Percentiles rank a stretch among this genome's conserved stretches.
phyloP scores from a whole-genome alignment of 2,797 vertebrate species.

The Chloroceryle amazona region DNA sequence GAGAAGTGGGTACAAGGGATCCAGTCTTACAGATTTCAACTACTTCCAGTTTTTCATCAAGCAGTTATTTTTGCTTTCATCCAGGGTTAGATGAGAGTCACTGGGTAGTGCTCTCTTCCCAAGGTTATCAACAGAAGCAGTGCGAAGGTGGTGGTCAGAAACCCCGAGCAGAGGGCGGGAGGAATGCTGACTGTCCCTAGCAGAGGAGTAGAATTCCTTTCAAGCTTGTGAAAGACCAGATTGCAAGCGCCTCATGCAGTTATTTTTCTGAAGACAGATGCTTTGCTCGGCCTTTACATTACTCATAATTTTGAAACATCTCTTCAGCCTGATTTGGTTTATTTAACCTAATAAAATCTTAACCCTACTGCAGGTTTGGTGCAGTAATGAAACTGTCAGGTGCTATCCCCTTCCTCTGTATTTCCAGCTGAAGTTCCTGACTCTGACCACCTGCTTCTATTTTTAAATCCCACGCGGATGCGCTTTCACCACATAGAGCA shows the following conservation, averaged over 20 bases:
- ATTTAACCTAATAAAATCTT: neutral
- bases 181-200: neutral
- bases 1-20: neutral
- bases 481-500: neutral
- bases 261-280: neutral
- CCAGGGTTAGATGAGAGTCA: accelerated
- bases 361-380: neutral
- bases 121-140: neutral
- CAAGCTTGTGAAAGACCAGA: neutral
- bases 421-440: neutral
- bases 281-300: neutral
- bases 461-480: neutral
- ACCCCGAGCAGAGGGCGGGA: neutral
- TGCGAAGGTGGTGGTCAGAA: neutral
- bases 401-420: neutral
- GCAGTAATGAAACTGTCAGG: neutral
- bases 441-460: neutral
- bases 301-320: neutral
- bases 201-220: neutral
- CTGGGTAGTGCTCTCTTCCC: neutral
- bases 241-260: neutral
- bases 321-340: neutral
- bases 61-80: neutral
- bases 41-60: neutral
- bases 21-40: neutral